Evolutionary conservation across 1,140 invertebrate genomes (phyloP).

Genomic region (Drosophila nigrodunni): DNA sequence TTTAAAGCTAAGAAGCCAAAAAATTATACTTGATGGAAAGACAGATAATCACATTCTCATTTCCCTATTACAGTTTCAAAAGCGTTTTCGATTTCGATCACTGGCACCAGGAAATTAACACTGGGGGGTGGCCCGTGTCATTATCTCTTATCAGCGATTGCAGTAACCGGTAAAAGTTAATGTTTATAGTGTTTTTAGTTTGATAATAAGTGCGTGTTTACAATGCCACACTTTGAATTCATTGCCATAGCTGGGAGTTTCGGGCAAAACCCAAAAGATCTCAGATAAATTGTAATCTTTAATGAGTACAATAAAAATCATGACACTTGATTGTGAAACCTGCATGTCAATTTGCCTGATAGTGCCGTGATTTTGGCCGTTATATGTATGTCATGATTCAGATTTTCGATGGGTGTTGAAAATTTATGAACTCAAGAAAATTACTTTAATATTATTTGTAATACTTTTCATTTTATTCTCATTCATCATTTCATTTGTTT

Average conservation of each 20-base stretch:
- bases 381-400: constrained; percentile 32
- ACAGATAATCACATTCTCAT: no score
- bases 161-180: constrained; percentile 50
- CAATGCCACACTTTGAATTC: constrained; percentile 16
- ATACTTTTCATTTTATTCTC: constrained; percentile 69
- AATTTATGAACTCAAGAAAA: background rate
- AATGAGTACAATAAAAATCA: constrained; percentile 37
- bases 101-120: constrained; percentile 39
- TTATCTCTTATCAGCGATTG: constrained; percentile 46
- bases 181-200: constrained; percentile 30
- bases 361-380: constrained; percentile 41
- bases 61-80: no score
- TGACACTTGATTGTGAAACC: constrained; percentile 39
- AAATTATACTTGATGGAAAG: constrained; percentile 32
- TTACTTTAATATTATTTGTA: constrained; percentile 33
- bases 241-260: constrained; percentile 12
- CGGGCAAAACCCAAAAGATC: background rate
- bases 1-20: constrained; percentile 5
- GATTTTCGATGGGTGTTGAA: background rate
- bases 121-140: constrained; percentile 52
- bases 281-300: constrained; percentile 43
- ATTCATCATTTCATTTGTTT: constrained; percentile 34
- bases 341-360: constrained; percentile 37
- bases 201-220: constrained; percentile 55
- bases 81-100: constrained; percentile 23